Base-by-base conservation (phyloP, 2,888 invertebrate species). In the Gandaritis pyraliata region DNA sequence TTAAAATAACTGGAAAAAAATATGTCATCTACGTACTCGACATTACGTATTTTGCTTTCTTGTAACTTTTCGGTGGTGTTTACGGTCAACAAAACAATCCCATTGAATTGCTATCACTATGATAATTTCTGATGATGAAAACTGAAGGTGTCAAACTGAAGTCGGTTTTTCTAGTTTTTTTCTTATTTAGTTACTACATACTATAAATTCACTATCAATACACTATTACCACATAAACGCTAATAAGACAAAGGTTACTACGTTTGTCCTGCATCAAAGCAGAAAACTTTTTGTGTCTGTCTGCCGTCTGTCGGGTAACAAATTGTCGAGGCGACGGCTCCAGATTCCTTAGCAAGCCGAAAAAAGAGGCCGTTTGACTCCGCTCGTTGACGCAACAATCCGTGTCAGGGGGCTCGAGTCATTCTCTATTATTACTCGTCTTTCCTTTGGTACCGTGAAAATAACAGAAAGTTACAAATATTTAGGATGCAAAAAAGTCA, bases 271-370 rank as follows among this genome's bases (percentile, higher is more conserved):
- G 57, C 53, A 53, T 57, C 58, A 57, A 56, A 60, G 61, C 51
- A 60, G 62, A 58, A 65, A 64, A 59, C 48, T 69, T 69, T 54
- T 69, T 64, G 51, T 55, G 61, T 5, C 52, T 11, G 50, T 49
- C 66, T 50, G 52, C 41, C 58, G 59, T 55, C 56, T 52, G 47
- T 30, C 45, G 52, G 16, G 60, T 69, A 67, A 67, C 67, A 65
- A 69, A 67, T 69, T 59, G 65, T 61, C 64, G 67, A 58, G 58
- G 64, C 56, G 69, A 67, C 67, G 62, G 55, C 47, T 46, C 59
- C 69, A 69, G 69, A 69, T 64, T 65, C 67, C 59, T 50, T 39
- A 56, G 55, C 58, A 51, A 59, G 58, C 48, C 48, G 55, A 55
- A 59, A 62, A 61, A 65, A 62, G 51, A 48, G 56, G 2, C 58